Evolutionary conservation across 53 echinoderm and acorn worm species (phyloP), one percentile per base, ranked within the genome.

Genomic region (Hippasteria phrygiana): DNA sequence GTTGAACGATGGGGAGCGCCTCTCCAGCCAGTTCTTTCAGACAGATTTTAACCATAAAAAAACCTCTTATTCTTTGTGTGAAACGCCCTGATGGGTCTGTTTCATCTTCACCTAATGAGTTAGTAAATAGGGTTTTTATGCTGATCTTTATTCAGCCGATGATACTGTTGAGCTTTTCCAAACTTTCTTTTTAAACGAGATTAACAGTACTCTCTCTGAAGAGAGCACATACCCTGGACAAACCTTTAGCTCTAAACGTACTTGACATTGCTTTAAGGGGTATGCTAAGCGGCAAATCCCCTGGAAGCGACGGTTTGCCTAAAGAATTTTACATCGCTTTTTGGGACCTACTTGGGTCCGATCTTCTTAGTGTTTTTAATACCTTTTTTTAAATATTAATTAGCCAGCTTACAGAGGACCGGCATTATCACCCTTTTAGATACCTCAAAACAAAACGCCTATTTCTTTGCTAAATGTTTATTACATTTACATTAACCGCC

Each of bases 391-490:
- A 88, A 6, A 8, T 54, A 65, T 13, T 38, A n/a, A 12, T 46
- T 88, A 22, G 48, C 80, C 7, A 36, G 55, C 43, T 88, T 83
- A 22, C 88, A 88, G 62, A 48, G 71, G 33, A 53, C 11, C 20
- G 74, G 92, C 16, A 55, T 88, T 16, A 88, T 88, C 73, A 92
- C 92, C 1, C 40, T 92, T 17, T 46, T 92, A 1, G 81, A 88
- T 16, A 77, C 66, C 89, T 4, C 0, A 55, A 24, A 88, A 92
- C 37, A 80, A 82, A 79, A n/a, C 88, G n/a, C 92, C 92, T 3
- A 92, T 92, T 31, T 73, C 81, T 32, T 76, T 92, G 3, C 32
- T 92, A 0, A 92, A 92, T 73, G 55, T 63, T 0, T 88, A 92
- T 50, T 88, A 81, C 26, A 82, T 88, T 73, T 42, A 88, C 7